phyloP scores from a whole-genome alignment of 2,888 invertebrate species.

The Nysson spinosus region DNA sequence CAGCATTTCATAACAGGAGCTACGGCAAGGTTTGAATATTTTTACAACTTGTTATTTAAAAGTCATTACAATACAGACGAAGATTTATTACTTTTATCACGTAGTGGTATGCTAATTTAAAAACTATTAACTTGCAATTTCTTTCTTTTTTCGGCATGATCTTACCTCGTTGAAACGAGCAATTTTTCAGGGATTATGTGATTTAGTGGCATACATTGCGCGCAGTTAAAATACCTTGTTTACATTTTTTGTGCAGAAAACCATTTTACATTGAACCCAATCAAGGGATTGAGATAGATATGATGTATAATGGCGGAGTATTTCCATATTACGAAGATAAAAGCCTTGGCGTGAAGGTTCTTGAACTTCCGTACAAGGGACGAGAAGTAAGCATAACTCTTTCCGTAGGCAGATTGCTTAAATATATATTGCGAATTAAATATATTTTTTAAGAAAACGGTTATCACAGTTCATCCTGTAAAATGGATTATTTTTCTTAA shows the following conservation, averaged over 20 bases:
- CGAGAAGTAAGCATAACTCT: conserved; percentile 77
- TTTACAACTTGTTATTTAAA: conserved; percentile 1
- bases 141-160: too few species aligned
- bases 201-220: too few species aligned
- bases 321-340: conserved; percentile 81
- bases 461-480: too few species aligned
- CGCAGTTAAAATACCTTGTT: too few species aligned
- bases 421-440: too few species aligned
- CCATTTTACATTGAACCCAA: conserved; percentile 78
- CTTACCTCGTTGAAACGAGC: too few species aligned
- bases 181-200: too few species aligned
- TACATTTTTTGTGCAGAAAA: conserved; percentile 77
- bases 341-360: conserved; percentile 80
- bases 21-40: conserved; percentile 80
- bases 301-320: conserved; percentile 84
- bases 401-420: too few species aligned
- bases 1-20: conserved; percentile 80
- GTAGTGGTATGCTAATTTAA: too few species aligned
- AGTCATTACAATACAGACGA: not conserved
- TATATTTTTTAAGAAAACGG: too few species aligned
- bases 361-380: conserved; percentile 86
- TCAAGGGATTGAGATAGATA: conserved; percentile 77
- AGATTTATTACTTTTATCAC: not conserved
- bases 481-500: not conserved
- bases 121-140: too few species aligned